Evolutionary conservation across 2,888 invertebrate genomes (phyloP), one percentile per base, ranked within the genome.

Genomic region (Cetonia aurata): DNA sequence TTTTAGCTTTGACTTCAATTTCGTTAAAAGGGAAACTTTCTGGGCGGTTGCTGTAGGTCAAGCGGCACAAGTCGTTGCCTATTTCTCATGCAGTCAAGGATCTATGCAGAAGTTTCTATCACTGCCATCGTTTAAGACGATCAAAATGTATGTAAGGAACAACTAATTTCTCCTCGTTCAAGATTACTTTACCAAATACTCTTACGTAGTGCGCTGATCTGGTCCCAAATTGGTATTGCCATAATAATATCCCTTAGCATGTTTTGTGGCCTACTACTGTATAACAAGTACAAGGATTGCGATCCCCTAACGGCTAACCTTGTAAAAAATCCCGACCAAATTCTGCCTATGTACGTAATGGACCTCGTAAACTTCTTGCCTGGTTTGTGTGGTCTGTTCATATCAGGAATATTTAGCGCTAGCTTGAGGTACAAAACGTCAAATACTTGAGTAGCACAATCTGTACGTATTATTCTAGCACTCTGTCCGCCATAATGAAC

Each of bases 381-480:
- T 15, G 93, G 93, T 0, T 86, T 93, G 57, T 89, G 92, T 41
- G 93, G 93, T 3, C 85, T 93, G 46, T 93, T 94, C 77, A 88
- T 93, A 4, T 92, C 93, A 25, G 90, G 93, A 25, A 87, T 93
- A 50, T 92, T 93, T 75, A 91, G 91, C 78, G 92, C 93, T 0
- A 92, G 92, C 0, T 86, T 93, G 31, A 90, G 88, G 88, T 88
- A 80, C 19, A 15, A 0, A 46, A 25, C n/a, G 3, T 56, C 2
- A 37, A 25, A 12, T 17, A 37, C 6, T 62, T 13, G 13, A 37
- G 37, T 37, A 37, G 10, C 10, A 37, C 8, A 9, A 37, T 37
- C 37, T 6, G 8, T 10, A 37, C 37, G 37, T 37, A 37, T 37
- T 37, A 10, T 10, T 37, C 37, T 37, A 89, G 91, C 52, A 88